Evolutionary conservation across 2,797 vertebrate species (phyloP).

Genomic region (Mus caroli): DNA sequence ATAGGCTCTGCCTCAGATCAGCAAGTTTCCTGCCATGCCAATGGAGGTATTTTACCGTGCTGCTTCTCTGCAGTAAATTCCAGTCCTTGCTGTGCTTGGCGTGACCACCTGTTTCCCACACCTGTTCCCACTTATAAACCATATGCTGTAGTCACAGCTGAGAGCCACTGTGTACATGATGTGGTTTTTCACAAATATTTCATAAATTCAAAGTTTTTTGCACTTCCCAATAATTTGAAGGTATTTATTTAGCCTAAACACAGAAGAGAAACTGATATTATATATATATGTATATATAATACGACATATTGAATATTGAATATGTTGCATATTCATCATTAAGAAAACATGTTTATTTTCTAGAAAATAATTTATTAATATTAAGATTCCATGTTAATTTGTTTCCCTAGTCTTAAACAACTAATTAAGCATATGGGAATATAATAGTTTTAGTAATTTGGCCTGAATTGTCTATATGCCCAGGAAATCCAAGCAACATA

Average conservation of each 20-base stretch:
- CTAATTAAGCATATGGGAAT: background rate
- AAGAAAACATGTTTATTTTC: conserved; percentile 65
- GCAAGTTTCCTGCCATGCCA: conserved; percentile 69
- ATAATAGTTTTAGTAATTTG: conserved; percentile 46
- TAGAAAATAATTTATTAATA: conserved; percentile 61
- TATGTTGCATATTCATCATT: conserved; percentile 22
- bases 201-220: conserved; percentile 82
- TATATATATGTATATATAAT: background rate
- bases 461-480: conserved; percentile 18
- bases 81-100: conserved; percentile 80
- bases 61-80: conserved; percentile 75
- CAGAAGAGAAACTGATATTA: conserved; percentile 59
- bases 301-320: background rate
- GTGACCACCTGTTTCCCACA: conserved; percentile 91
- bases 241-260: conserved; percentile 87
- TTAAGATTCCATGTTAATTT: background rate
- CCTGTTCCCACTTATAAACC: conserved; percentile 91
- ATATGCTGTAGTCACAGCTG: conserved; percentile 90
- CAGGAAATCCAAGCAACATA: background rate
- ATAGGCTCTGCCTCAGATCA: conserved; percentile 69
- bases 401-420: background rate
- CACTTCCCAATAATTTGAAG: conserved; percentile 86
- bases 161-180: conserved; percentile 83
- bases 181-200: conserved; percentile 89
- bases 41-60: conserved; percentile 74